phyloP scores from a whole-genome alignment of 1,140 invertebrate species.

The Antheraea mylitta region DNA sequence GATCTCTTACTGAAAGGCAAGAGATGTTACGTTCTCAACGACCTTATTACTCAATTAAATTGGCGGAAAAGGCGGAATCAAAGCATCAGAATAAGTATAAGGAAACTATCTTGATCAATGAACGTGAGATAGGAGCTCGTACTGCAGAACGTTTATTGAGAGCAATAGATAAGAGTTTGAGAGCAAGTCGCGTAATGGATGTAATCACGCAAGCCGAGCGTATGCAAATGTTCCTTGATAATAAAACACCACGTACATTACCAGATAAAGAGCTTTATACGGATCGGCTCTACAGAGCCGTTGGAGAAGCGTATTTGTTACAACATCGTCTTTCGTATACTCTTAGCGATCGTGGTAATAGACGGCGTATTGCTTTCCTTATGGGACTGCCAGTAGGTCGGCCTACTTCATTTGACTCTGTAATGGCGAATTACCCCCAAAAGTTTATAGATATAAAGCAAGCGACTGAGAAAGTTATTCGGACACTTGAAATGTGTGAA shows the following conservation, averaged over 20 bases:
- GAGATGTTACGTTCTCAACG: constrained; percentile 75
- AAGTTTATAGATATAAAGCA: constrained; percentile 67
- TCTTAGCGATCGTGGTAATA: constrained; percentile 64
- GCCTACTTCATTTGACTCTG: constrained; percentile 65
- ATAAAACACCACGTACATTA: constrained; percentile 57
- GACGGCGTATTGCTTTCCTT: constrained; percentile 63
- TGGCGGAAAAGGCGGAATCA: constrained; percentile 73
- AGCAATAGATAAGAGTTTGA: constrained; percentile 67
- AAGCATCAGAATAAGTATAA: constrained; percentile 70
- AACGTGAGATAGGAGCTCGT: constrained; percentile 63
- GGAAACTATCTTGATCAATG: constrained; percentile 58
- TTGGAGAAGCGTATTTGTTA: constrained; percentile 61
- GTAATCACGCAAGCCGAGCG: constrained; percentile 62
- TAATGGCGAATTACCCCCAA: constrained; percentile 67
- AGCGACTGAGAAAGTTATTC: constrained; percentile 54
- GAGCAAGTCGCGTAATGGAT: constrained; percentile 61
- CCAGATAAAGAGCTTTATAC: constrained; percentile 65
- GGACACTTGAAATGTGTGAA: constrained; percentile 63
- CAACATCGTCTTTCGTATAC: constrained; percentile 66
- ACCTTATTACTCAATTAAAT: constrained; percentile 79
- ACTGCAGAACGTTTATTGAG: constrained; percentile 69
- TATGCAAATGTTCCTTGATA: constrained; percentile 64
- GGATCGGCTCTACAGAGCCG: constrained; percentile 61
- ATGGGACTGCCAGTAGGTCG: constrained; percentile 64
- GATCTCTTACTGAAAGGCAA: constrained; percentile 72